These are phyloP conservation scores for Apis dorsata DNA, from an alignment of 1,140 invertebrate genomes.

Conservation along the genomic window DNA sequence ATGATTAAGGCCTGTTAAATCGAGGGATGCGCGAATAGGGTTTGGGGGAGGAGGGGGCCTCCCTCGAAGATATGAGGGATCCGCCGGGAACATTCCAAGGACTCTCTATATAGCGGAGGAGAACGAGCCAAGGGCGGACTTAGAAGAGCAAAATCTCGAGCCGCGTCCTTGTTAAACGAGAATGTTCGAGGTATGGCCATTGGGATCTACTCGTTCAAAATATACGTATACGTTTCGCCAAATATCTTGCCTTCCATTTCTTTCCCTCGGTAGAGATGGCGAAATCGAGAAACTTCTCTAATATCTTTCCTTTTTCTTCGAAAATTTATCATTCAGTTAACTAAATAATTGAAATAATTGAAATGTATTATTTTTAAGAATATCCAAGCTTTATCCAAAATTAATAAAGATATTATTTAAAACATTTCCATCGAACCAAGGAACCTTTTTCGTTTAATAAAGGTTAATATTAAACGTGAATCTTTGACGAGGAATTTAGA, in stretches of 20 bases:
- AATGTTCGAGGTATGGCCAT: slow-evolving; percentile 1
- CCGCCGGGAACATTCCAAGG: slow-evolving; percentile 67
- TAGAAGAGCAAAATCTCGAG: slow-evolving; percentile 33
- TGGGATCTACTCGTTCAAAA: neutral
- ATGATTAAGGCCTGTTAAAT: slow-evolving; percentile 74
- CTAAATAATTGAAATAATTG: no score
- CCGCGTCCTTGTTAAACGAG: slow-evolving; percentile 16
- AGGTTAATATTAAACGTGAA: neutral
- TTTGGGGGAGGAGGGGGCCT: slow-evolving; percentile 44
- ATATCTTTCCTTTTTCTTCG: no score
- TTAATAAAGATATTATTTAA: no score
- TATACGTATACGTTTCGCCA: neutral
- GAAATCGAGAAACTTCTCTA: no score
- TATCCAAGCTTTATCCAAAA: no score
- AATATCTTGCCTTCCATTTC: neutral
- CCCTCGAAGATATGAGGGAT: slow-evolving; percentile 60
- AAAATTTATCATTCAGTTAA: no score
- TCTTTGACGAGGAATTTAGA: neutral
- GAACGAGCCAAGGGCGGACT: slow-evolving; percentile 17
- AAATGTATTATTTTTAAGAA: no score
- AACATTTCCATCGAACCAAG: no score
- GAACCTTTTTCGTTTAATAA: no score
- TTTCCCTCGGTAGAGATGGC: no score
- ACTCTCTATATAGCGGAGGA: slow-evolving; percentile 49
- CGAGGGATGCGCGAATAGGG: slow-evolving; percentile 71